Evolutionary conservation across 2,113 vertebrate genomes (phyloP).

Genomic region (Hippoglossus stenolepis): DNA sequence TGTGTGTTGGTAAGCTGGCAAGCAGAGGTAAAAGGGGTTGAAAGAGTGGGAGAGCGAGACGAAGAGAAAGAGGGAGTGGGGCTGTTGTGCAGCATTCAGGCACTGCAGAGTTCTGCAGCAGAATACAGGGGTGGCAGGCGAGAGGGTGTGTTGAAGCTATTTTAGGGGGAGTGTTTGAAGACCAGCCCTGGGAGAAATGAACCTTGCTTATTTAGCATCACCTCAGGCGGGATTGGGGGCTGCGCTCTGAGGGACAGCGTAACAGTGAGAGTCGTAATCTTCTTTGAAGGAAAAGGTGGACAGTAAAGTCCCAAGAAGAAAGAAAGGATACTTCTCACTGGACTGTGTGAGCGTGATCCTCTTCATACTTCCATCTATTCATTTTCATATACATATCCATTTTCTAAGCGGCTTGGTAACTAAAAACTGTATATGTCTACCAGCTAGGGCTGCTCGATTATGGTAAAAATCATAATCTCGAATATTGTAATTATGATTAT

Average conservation of each 20-base stretch:
- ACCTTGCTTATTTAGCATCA: slow-evolving; percentile 49
- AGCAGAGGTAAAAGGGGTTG: not conserved
- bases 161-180: slow-evolving; percentile 43
- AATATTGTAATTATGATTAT: no score
- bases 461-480: no score
- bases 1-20: not conserved
- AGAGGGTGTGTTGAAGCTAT: slow-evolving; percentile 40
- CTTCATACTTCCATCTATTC: not conserved
- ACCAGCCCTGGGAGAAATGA: slow-evolving; percentile 53
- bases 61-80: no score
- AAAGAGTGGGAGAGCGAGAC: not conserved
- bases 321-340: not conserved
- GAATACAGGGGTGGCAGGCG: slow-evolving; percentile 20
- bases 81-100: slow-evolving; percentile 25
- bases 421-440: no score
- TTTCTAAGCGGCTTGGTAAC: no score
- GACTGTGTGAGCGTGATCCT: slow-evolving; percentile 4
- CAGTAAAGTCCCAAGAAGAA: not conserved
- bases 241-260: not conserved
- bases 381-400: not conserved
- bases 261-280: not conserved
- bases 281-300: not conserved
- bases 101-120: slow-evolving; percentile 58
- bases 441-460: no score
- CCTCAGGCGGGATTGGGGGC: slow-evolving; percentile 36